Evolutionary conservation across 2,888 invertebrate species (phyloP), one percentile per base, ranked within the genome.

Genomic region (Pimpla rufipes): DNA sequence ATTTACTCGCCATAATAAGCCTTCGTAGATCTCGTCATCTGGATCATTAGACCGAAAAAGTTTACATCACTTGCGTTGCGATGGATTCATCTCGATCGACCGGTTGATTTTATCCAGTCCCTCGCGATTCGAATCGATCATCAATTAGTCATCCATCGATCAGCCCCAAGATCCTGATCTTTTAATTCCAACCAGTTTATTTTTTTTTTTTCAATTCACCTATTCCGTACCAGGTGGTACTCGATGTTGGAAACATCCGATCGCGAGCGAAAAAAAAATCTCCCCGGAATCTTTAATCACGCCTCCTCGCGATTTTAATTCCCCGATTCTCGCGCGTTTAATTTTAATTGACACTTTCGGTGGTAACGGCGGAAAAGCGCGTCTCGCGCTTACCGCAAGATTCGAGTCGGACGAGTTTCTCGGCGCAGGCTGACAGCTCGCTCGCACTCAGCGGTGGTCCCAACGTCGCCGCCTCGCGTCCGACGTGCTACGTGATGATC

Each of bases 361-460:
- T 73, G 64, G 3, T 79, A 75, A 66, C 68, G 64, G 79, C 75
- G 66, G 40, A 79, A 83, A 79, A 66, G 79, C 79, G 79, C 57
- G 42, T 67, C 52, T 16, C 35, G 8, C 62, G n/a, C n/a, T 37
- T 29, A 29, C 29, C 29, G 29, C 2, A 5, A 29, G 29, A 29
- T 5, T 29, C 29, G 29, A 29, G 29, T 3, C 29, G 29, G 5
- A 29, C 29, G 29, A 29, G 29, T 29, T 29, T n/a, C n/a, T n/a
- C n/a, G n/a, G n/a, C n/a, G n/a, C n/a, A n/a, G n/a, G n/a, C n/a
- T n/a, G n/a, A n/a, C n/a, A n/a, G n/a, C n/a, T n/a, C n/a, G n/a
- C n/a, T n/a, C 55, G 70, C 50, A 59, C 66, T 67, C 83, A 83
- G 83, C 79, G 83, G 83, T 83, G 83, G 83, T 79, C 79, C 79